A percentile compares a stretch with the other conserved stretches of the same genome.
Evolutionary conservation across 2,113 vertebrate species (phyloP).

Genomic region (Tonatia bakeri): DNA sequence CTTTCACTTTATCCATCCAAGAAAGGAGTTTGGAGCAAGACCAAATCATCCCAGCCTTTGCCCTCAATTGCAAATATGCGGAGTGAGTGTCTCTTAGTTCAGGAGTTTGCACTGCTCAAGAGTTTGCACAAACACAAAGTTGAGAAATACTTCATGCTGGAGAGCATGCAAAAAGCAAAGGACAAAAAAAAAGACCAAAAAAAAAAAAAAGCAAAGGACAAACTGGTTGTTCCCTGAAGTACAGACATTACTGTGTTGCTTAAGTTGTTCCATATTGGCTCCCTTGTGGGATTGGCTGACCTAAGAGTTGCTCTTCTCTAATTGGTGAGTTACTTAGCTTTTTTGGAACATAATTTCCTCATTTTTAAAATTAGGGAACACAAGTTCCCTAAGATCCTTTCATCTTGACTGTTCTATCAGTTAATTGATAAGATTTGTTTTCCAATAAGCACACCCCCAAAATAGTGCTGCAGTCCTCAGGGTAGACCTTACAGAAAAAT

Average conservation of each 20-base stretch:
- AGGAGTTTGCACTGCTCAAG: background rate
- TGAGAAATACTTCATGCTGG: slow-evolving; percentile 49
- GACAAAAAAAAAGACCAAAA: no score
- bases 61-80: slow-evolving; percentile 10
- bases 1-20: background rate
- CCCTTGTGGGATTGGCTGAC: background rate
- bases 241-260: background rate
- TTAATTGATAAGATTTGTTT: background rate
- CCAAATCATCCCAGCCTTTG: slow-evolving; percentile 35
- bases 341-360: background rate
- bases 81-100: background rate
- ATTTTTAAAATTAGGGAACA: background rate
- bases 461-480: background rate
- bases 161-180: background rate
- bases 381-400: background rate
- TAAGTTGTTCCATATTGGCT: background rate
- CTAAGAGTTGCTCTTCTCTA: background rate
- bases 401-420: background rate
- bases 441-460: background rate
- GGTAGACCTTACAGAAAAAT: background rate
- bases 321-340: background rate
- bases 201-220: slow-evolving; percentile 23
- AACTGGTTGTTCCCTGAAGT: background rate
- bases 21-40: background rate
- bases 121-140: slow-evolving; percentile 43